phyloP scores from a whole-genome alignment of 2,113 vertebrate genomes.

The Tringa solitaria region DNA sequence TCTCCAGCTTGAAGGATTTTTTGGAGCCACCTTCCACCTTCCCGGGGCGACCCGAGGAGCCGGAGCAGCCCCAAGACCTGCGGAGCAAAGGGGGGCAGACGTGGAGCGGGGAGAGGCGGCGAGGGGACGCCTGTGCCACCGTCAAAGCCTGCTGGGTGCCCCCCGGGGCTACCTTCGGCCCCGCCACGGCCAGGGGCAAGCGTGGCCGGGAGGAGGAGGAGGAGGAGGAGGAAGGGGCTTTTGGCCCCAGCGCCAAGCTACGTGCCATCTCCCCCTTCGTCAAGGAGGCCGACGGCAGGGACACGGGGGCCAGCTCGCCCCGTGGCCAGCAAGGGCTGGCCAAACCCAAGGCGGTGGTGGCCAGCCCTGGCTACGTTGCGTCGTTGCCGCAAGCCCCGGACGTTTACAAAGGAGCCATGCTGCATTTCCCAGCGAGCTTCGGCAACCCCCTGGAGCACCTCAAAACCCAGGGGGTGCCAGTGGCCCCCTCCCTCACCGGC shows the following conservation, averaged over 20 bases:
- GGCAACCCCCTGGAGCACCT: slow-evolving; percentile 34
- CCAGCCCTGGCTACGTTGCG: not conserved
- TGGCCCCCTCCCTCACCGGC: not conserved
- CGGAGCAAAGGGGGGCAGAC: not conserved
- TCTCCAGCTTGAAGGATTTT: slow-evolving; percentile 50
- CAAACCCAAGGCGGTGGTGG: not conserved
- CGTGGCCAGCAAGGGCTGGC: not conserved
- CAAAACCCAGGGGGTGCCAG: not conserved
- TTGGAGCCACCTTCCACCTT: not conserved
- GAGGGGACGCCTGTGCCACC: not conserved
- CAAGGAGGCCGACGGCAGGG: not conserved
- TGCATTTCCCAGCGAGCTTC: slow-evolving; percentile 51
- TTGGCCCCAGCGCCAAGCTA: not conserved
- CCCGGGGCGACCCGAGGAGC: not conserved
- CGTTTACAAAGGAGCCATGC: slow-evolving; percentile 49
- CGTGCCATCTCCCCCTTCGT: slow-evolving; percentile 22
- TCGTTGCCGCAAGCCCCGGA: slow-evolving; percentile 5
- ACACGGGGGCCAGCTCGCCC: not conserved
- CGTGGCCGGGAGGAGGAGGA: not conserved
- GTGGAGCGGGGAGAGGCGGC: not conserved
- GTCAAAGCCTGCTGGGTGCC: slow-evolving; percentile 67
- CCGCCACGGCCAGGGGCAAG: not conserved
- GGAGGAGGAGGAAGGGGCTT: not conserved
- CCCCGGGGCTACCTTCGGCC: not conserved
- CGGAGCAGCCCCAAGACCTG: slow-evolving; percentile 14